Percentiles rank a stretch among this genome's conserved stretches.
phyloP scores from a whole-genome alignment of 2,888 invertebrate genomes.

The Agonopterix heracliana region DNA sequence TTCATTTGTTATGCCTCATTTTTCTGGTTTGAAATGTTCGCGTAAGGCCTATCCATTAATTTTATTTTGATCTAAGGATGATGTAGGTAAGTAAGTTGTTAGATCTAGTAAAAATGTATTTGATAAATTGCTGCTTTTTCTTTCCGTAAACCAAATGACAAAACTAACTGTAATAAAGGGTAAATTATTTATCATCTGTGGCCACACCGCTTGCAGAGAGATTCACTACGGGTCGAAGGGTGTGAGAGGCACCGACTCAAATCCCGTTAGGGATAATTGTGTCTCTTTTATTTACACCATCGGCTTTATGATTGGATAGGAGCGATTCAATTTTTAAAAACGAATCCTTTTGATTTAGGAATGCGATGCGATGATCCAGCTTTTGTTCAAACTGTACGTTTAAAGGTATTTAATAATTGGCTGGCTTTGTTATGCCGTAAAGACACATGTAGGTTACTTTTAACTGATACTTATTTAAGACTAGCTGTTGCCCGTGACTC shows the following conservation, averaged over 20 bases:
- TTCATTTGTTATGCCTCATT: too few relatives aligned
- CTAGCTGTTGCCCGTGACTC: too few relatives aligned
- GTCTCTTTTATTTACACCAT: constrained; percentile 54
- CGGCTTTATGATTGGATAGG: constrained; percentile 35
- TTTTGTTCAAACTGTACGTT: neutral
- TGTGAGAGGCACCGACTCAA: constrained; percentile 47
- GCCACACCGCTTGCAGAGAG: constrained; percentile 35
- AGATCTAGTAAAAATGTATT: too few relatives aligned
- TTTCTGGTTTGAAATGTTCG: too few relatives aligned
- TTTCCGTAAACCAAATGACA: too few relatives aligned
- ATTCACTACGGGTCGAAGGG: constrained; percentile 47
- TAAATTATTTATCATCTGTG: constrained; percentile 12
- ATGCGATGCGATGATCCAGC: neutral
- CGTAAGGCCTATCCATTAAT: too few relatives aligned
- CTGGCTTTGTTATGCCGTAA: neutral
- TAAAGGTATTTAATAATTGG: neutral
- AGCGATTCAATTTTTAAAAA: constrained; percentile 29
- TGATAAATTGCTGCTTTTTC: too few relatives aligned
- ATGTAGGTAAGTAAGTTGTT: too few relatives aligned
- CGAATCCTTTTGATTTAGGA: constrained; percentile 19
- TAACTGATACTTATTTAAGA: too few relatives aligned
- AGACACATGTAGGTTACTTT: too few relatives aligned
- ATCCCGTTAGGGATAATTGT: constrained; percentile 59
- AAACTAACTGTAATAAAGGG: neutral
- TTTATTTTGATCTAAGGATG: too few relatives aligned